Conservation (phyloP, 2,113 vertebrate genomes). For the Rhodinocichla rosea region DNA sequence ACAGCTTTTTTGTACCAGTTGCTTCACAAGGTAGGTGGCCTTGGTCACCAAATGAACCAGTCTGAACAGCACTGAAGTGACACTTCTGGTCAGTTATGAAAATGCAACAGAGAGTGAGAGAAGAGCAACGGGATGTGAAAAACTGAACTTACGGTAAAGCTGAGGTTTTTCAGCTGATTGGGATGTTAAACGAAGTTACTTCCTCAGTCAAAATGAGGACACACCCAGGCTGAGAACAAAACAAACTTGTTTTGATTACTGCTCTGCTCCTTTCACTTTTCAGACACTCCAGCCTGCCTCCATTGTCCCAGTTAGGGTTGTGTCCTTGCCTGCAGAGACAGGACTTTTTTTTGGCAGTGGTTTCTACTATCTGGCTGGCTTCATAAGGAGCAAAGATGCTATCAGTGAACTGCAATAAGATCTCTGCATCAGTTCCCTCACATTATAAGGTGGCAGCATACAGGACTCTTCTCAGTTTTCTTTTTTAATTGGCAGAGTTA, state of each 20-base stretch:
- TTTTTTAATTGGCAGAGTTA: constrained; percentile 18
- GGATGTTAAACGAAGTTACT: constrained; percentile 37
- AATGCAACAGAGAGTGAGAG: background rate
- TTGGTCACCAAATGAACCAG: background rate
- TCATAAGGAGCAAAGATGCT: constrained; percentile 18
- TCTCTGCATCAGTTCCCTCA: background rate
- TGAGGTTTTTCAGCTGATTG: constrained; percentile 45
- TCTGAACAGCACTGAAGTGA: background rate
- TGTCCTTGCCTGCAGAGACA: constrained; percentile 18
- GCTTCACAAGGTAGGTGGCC: background rate
- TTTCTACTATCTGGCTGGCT: background rate
- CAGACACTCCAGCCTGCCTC: background rate
- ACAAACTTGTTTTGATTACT: constrained; percentile 50
- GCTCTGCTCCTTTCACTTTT: constrained; percentile 49
- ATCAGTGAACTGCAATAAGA: background rate
- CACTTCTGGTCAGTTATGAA: background rate
- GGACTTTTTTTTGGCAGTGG: constrained; percentile 16
- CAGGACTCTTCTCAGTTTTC: background rate
- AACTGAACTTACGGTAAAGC: background rate
- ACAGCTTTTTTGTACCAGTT: background rate
- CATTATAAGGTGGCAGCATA: background rate
- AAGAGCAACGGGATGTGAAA: constrained; percentile 34
- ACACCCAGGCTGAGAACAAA: constrained; percentile 54
- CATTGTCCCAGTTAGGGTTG: background rate
- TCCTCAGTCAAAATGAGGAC: constrained; percentile 1